phyloP scores from a whole-genome alignment of 2,797 vertebrate genomes.

The Spinus pinus region DNA sequence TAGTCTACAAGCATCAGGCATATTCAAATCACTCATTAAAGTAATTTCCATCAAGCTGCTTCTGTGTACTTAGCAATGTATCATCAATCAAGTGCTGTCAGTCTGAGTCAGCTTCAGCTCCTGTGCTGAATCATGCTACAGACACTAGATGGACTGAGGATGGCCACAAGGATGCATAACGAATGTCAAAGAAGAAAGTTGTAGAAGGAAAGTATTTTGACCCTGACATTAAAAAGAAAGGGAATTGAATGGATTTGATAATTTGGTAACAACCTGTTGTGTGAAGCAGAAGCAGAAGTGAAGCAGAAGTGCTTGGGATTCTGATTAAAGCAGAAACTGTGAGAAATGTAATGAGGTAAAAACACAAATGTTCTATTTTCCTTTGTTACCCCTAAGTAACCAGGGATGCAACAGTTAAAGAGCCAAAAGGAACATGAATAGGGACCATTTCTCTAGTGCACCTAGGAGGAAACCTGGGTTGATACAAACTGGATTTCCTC shows the following conservation, averaged over 20 bases:
- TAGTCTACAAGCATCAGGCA: neutral
- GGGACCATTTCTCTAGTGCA: neutral
- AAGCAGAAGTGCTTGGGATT: neutral
- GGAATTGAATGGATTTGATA: neutral
- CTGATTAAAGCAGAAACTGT: neutral
- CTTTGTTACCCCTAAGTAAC: neutral
- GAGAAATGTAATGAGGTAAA: neutral
- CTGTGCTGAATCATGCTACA: neutral
- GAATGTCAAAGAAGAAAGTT: neutral
- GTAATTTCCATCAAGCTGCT: neutral
- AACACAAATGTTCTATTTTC: neutral
- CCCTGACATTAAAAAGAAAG: neutral
- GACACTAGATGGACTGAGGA: neutral
- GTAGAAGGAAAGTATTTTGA: neutral
- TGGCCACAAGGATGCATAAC: neutral
- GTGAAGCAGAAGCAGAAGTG: neutral
- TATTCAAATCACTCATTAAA: slow-evolving; percentile 31
- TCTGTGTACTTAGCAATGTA: neutral
- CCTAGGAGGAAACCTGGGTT: neutral
- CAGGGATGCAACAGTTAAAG: neutral
- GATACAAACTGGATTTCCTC: neutral
- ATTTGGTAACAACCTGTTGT: neutral
- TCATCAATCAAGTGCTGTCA: slow-evolving; percentile 2
- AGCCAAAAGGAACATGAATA: neutral
- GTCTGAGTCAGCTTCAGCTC: neutral